phyloP scores from a whole-genome alignment of 2,888 invertebrate genomes.

The Agriopis aurantiaria region DNA sequence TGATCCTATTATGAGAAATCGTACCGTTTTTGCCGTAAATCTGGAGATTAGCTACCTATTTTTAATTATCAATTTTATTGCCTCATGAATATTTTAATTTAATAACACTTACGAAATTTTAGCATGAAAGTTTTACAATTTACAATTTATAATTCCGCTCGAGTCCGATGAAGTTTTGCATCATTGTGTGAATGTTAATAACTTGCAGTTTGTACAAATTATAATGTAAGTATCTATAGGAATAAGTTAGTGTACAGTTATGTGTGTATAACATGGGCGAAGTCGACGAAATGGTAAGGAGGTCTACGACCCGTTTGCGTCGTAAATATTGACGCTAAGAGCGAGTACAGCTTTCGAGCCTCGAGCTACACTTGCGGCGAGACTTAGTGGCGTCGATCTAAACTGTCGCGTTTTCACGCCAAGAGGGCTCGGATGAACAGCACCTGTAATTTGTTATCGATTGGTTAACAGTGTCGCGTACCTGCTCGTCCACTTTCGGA shows the following conservation, averaged over 20 bases:
- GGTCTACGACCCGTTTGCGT: slow-evolving; percentile 64
- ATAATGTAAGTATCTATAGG: slow-evolving; percentile 46
- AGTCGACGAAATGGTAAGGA: slow-evolving; percentile 59
- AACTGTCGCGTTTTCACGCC: slow-evolving; percentile 59
- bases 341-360: slow-evolving; percentile 64
- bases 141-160: slow-evolving; percentile 44
- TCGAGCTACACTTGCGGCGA: slow-evolving; percentile 58
- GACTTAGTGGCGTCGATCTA: slow-evolving; percentile 64
- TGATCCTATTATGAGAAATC: slow-evolving; percentile 32
- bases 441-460: slow-evolving; percentile 81
- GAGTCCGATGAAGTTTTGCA: slow-evolving; percentile 42
- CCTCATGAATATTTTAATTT: slow-evolving; percentile 32
- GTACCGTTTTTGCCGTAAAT: slow-evolving; percentile 25
- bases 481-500: slow-evolving; percentile 86
- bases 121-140: slow-evolving; percentile 54
- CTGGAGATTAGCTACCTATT: slow-evolving; percentile 31
- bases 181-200: slow-evolving; percentile 55
- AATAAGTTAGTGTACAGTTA: slow-evolving; percentile 59
- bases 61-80: slow-evolving; percentile 29
- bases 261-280: slow-evolving; percentile 56
- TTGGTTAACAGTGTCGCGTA: slow-evolving; percentile 84
- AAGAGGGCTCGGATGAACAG: slow-evolving; percentile 61
- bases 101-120: slow-evolving; percentile 33
- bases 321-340: slow-evolving; percentile 57
- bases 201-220: slow-evolving; percentile 51